Evolutionary conservation across 1,140 invertebrate species (phyloP), one percentile per base, ranked within the genome.

Genomic region (Aethina tumida): DNA sequence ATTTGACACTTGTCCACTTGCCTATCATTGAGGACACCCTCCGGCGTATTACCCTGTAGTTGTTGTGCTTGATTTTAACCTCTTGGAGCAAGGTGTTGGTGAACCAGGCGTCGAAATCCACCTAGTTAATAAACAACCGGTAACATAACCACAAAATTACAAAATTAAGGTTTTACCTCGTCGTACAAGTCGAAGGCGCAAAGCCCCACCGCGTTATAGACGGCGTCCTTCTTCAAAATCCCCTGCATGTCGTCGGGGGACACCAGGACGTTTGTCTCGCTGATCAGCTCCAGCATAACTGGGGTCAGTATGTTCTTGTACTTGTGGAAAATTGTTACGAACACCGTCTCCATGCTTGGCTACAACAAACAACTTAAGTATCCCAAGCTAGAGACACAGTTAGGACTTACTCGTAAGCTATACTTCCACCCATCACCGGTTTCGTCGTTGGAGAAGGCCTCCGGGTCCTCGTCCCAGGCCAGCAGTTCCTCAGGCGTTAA

Each of bases 61-160:
- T 90, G 43, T 77, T 75, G 47, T 82, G 77, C 58, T 79, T 80
- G 5, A 87, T 72, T 59, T 81, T 77, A 20, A 96, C 58, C 65
- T 97, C 92, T 49, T 77, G 70, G 27, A 83, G 73, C 38, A 97
- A 61, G 32, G 83, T 79, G 18, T 75, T 79, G n/a, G 74, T 77
- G 52, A 96, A 88, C 91, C 91, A 96, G 38, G 83, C 71, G 62
- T 96, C 88, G 67, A 96, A 96, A 63, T 94, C 84, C 10, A 89
- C 70, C 14, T 27, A 4, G 14, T 31, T 31, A 12, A 15, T 5
- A 31, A 5, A 31, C 14, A 31, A 30, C 14, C n/a, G 26, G 8
- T 28, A 1, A 9, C n/a, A n/a, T 29, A 7, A 6, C 27, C 27
- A 29, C 8, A 20, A 1, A 7, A 14, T 34, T 19, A 24, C 2